Base-by-base conservation (phyloP, 2,797 vertebrate genomes). In the Glyptemys insculpta region DNA sequence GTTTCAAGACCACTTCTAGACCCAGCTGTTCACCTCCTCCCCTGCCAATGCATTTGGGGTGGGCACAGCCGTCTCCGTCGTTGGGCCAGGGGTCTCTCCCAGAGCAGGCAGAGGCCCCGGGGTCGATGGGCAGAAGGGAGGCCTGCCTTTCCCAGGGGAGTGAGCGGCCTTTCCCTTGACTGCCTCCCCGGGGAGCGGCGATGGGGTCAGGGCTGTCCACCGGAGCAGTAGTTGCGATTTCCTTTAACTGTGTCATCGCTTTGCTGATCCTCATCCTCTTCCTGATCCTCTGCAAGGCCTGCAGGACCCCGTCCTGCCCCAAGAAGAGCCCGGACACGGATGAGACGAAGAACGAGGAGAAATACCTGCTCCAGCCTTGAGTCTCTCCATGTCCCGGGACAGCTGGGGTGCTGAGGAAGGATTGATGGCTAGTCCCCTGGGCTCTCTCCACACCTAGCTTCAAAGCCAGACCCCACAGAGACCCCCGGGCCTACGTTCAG, bases 281-380 rank as follows among this genome's bases (percentile, higher is more conserved):
- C 97, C 96, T 98, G 85, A 98, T 99, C 87, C 97, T 99, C 81
- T 98, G 98, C 96, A 98, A 98, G 97, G 98, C 98, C 86, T 99
- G 98, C 96, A 97, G 97, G 91, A 98, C 98, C 12, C 98, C 98
- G 2, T 98, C 98, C 0, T 98, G 98, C 93, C 98, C 98, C 19
- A 97, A 96, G 90, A 98, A 98, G 94, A 98, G 90, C 1, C 94
- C 97, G 10, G 98, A 98, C 83, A 85, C 89, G 1, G 97, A 98
- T 1, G 96, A 97, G 85, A 87, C 96, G 44, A 98, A 89, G 92
- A 98, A 98, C 1, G 98, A 99, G 96, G 98, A 98, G 90, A 98
- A 98, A 94, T 98, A 98, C 94, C 95, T 99, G 78, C 98, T 99
- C 81, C 98, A 98, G 88, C 97, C 98, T 50, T 98, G 98, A 98